Conservation (phyloP, 2,888 invertebrate species). For the Brachypterus glaber region DNA sequence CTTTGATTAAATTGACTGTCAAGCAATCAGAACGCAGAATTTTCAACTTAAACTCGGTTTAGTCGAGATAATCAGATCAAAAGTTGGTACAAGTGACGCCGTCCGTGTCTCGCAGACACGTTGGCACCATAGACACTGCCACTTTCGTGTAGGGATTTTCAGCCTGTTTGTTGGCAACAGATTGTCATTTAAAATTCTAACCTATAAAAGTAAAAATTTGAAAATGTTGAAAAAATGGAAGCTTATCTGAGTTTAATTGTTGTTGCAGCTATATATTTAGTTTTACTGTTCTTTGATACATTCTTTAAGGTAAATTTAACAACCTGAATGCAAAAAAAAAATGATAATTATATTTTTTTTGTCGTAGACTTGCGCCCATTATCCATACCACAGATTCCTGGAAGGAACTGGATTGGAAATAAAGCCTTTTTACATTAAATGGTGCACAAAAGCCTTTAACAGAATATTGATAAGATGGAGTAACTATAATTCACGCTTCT, state of each 20-base stretch:
- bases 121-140: no score
- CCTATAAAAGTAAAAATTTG: neutral
- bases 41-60: no score
- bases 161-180: no score
- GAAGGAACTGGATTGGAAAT: conserved; percentile 68
- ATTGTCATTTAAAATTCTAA: neutral
- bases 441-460: conserved; percentile 74
- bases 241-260: conserved; percentile 51
- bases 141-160: no score
- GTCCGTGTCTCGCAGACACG: no score
- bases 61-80: no score
- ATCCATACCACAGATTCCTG: conserved; percentile 68
- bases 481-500: conserved; percentile 49
- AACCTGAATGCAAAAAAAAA: conserved; percentile 3
- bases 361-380: conserved; percentile 73
- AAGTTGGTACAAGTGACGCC: no score
- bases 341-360: conserved; percentile 5
- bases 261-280: conserved; percentile 53
- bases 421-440: conserved; percentile 60
- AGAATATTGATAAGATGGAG: conserved; percentile 67
- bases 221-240: conserved; percentile 47
- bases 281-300: conserved; percentile 69
- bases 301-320: conserved; percentile 61
- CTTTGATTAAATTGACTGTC: no score
- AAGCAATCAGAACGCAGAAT: no score